Conservation (phyloP, 2,113 vertebrate genomes). For the Scartelaos histophorus region DNA sequence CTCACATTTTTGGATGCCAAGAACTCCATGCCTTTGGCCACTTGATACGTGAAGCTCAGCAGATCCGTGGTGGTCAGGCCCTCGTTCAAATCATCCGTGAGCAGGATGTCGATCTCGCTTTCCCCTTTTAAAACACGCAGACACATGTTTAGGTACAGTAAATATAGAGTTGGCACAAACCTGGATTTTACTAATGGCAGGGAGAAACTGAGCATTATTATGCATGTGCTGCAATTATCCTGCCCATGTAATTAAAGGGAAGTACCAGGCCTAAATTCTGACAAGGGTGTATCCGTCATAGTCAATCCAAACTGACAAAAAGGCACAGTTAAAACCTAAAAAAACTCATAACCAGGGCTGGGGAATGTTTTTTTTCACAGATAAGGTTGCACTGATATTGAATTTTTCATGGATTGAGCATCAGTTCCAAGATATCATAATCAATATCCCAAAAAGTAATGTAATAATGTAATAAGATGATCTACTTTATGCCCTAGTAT, state of each 20-base stretch:
- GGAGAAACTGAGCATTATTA: constrained; percentile 69
- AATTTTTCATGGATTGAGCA: no score
- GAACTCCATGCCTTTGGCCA: constrained; percentile 97
- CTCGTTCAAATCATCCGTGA: constrained; percentile 85
- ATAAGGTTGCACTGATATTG: no score
- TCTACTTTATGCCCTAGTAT: no score
- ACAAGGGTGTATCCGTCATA: constrained; percentile 66
- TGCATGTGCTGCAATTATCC: constrained; percentile 72
- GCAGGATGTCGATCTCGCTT: constrained; percentile 85
- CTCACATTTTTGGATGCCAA: constrained; percentile 97
- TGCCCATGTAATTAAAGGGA: constrained; percentile 72
- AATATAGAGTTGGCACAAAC: constrained; percentile 61
- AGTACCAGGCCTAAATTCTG: constrained; percentile 60
- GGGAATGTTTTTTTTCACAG: no score
- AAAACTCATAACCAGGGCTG: constrained; percentile 18
- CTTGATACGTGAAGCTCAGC: constrained; percentile 96
- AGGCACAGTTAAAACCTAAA: constrained; percentile 37
- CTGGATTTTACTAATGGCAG: constrained; percentile 67
- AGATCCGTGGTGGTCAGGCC: constrained; percentile 90
- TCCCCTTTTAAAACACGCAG: constrained; percentile 70
- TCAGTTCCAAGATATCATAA: no score
- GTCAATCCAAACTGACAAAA: constrained; percentile 54
- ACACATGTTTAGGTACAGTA: constrained; percentile 43
- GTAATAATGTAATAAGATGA: no score
- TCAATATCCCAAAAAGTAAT: no score